phyloP scores from a whole-genome alignment of 2,797 vertebrate genomes.

The Echiichthys vipera region DNA sequence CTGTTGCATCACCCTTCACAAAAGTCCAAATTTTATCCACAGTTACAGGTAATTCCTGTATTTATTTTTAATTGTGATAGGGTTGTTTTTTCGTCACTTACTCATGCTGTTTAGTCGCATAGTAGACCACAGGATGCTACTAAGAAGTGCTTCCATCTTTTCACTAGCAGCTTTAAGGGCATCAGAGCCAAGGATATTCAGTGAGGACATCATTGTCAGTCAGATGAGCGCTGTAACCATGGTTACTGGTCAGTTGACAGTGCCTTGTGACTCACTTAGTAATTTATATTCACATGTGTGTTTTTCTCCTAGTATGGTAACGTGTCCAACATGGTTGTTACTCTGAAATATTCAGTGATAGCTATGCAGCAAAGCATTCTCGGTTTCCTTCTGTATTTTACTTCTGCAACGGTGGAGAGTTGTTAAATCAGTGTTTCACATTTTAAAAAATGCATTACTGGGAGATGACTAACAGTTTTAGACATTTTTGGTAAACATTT shows the following conservation, averaged over 20 bases:
- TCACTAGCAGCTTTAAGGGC: slow-evolving; percentile 50
- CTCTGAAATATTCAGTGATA: slow-evolving; percentile 55
- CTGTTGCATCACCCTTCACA: background rate
- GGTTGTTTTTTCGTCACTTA: background rate
- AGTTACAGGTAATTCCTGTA: background rate
- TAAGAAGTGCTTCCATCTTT: slow-evolving; percentile 50
- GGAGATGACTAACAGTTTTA: slow-evolving; percentile 26
- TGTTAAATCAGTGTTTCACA: slow-evolving; percentile 32
- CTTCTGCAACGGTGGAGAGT: slow-evolving; percentile 9
- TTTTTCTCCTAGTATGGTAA: slow-evolving; percentile 18
- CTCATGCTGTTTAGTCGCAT: slow-evolving; percentile 17
- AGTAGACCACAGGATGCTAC: slow-evolving; percentile 14
- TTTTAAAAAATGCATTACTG: slow-evolving; percentile 25
- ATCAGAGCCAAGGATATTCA: slow-evolving; percentile 47
- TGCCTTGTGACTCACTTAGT: slow-evolving; percentile 75
- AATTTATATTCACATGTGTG: slow-evolving; percentile 49
- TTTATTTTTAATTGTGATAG: background rate
- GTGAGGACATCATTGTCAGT: slow-evolving; percentile 48
- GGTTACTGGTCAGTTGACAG: slow-evolving; percentile 72
- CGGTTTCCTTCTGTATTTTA: slow-evolving; percentile 34
- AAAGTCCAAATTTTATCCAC: background rate
- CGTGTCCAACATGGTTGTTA: slow-evolving; percentile 29
- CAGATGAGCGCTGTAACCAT: slow-evolving; percentile 57
- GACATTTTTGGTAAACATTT: slow-evolving; percentile 15
- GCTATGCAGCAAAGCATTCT: slow-evolving; percentile 67